These are phyloP conservation scores for Acronicta alni DNA, from an alignment of 2,888 invertebrate genomes.

Conservation along the genomic window DNA sequence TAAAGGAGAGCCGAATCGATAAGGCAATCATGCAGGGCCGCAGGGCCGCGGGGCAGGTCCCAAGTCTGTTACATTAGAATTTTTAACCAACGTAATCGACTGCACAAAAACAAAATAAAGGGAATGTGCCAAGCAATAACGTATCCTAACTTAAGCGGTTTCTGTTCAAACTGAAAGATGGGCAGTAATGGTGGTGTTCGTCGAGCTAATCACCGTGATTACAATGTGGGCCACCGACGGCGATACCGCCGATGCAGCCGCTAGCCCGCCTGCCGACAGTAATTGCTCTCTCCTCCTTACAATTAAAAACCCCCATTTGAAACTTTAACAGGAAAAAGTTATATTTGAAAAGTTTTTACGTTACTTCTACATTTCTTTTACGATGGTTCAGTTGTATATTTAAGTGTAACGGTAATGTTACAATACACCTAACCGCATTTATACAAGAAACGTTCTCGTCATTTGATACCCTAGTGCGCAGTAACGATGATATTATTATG, in stretches of 20 bases:
- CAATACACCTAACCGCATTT: conserved; percentile 2
- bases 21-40: conserved; percentile 40
- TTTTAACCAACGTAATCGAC: conserved; percentile 50
- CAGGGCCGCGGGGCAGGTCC: conserved; percentile 40
- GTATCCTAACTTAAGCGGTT: conserved; percentile 38
- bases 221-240: conserved; percentile 63
- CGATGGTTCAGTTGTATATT: no score
- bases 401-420: background rate
- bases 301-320: conserved; percentile 34
- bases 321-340: conserved; percentile 33
- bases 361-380: background rate
- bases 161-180: conserved; percentile 49
- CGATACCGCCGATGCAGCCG: conserved; percentile 42
- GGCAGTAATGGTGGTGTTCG: conserved; percentile 47
- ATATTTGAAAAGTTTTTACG: background rate
- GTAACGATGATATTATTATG: conserved; percentile 10
- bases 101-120: conserved; percentile 39
- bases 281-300: conserved; percentile 49
- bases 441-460: conserved; percentile 8
- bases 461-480: conserved; percentile 7
- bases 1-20: conserved; percentile 34
- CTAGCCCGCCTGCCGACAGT: conserved; percentile 50
- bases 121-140: conserved; percentile 49
- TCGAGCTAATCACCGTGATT: conserved; percentile 64
- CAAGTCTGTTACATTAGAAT: conserved; percentile 46